A percentile compares a stretch with the other conserved stretches of the same genome.
Evolutionary conservation across 2,797 vertebrate genomes (phyloP).

Genomic region (Buceros bicornis): DNA sequence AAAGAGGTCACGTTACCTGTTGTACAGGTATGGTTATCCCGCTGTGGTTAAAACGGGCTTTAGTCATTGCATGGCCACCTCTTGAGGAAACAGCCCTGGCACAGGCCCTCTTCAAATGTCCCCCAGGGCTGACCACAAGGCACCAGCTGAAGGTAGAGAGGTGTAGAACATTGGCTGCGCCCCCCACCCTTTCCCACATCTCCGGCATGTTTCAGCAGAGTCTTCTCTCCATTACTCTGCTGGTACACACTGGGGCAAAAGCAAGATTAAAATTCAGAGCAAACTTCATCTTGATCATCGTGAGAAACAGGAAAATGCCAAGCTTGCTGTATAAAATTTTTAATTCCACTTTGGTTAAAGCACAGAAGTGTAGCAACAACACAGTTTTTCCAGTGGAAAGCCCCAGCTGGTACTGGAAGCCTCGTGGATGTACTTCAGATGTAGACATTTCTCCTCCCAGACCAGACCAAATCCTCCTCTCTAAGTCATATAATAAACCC

Average conservation of each 20-base stretch:
- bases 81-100: neutral
- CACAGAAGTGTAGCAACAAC: neutral
- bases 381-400: neutral
- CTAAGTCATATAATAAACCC: neutral
- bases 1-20: neutral
- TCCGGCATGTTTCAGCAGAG: neutral
- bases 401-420: neutral
- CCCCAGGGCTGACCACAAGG: neutral
- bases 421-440: neutral
- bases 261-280: neutral
- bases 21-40: neutral
- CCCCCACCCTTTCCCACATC: no score
- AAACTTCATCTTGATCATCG: neutral
- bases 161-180: neutral
- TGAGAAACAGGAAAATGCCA: neutral
- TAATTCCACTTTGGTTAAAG: neutral
- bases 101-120: neutral
- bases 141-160: neutral
- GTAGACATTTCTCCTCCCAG: neutral
- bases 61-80: no score
- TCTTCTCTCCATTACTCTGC: neutral
- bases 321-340: neutral
- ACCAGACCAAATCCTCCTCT: neutral
- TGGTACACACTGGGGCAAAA: neutral
- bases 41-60: neutral